Evolutionary conservation across 2,888 invertebrate species (phyloP).

Genomic region (Yponomeuta cagnagella): DNA sequence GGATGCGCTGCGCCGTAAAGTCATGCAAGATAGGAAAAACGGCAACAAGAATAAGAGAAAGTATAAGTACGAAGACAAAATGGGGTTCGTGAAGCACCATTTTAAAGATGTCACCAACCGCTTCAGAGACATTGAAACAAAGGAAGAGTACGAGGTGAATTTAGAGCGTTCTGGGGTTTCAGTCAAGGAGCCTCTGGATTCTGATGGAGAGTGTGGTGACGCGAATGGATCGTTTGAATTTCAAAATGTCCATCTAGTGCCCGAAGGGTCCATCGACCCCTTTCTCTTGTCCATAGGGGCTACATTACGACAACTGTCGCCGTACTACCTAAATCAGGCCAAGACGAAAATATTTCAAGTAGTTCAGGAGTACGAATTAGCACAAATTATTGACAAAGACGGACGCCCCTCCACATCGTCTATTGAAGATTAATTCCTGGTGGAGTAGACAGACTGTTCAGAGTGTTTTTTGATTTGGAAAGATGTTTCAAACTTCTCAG

Average conservation of each 20-base stretch:
- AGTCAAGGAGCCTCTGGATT: neutral
- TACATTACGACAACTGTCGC: conserved; percentile 52
- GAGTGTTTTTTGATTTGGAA: too few species aligned
- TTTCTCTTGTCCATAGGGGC: conserved; percentile 57
- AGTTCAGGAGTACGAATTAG: conserved; percentile 62
- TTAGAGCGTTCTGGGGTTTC: neutral
- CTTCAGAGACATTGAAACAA: neutral
- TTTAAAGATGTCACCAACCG: conserved; percentile 28
- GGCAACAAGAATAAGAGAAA: conserved; percentile 36
- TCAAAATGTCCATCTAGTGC: conserved; percentile 17
- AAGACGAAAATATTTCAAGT: conserved; percentile 65
- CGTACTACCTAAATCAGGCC: conserved; percentile 60
- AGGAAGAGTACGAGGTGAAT: neutral
- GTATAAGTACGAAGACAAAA: conserved; percentile 60
- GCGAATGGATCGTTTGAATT: conserved; percentile 13
- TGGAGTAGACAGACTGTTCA: too few species aligned
- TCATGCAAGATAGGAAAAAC: conserved; percentile 44
- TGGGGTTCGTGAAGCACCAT: conserved; percentile 52
- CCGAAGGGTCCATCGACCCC: conserved; percentile 49
- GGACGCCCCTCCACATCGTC: neutral
- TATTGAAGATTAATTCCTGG: too few species aligned
- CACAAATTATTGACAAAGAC: conserved; percentile 44
- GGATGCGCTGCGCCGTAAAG: conserved; percentile 58
- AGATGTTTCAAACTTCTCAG: too few species aligned
- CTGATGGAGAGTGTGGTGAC: neutral